phyloP scores from a whole-genome alignment of 2,797 vertebrate genomes.

The Coranthus polyacanthus region DNA sequence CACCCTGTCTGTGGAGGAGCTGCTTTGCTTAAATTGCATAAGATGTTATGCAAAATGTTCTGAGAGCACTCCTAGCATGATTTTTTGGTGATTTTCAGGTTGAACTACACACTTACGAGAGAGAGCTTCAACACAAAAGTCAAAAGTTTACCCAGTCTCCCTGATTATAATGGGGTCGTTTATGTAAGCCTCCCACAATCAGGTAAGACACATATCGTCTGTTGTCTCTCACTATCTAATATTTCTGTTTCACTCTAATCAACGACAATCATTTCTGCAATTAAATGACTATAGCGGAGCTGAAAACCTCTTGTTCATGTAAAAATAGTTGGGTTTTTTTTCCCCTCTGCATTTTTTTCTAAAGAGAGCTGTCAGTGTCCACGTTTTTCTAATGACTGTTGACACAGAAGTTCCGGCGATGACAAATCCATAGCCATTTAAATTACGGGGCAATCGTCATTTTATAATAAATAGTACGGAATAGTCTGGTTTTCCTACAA shows the following conservation, averaged over 20 bases:
- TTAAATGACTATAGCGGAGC: conserved; percentile 21
- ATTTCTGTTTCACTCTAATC: conserved; percentile 51
- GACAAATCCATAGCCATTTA: conserved; percentile 54
- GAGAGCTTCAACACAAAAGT: conserved; percentile 44
- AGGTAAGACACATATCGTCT: conserved; percentile 55
- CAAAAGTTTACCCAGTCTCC: conserved; percentile 58
- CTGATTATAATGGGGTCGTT: conserved; percentile 62
- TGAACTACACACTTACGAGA: conserved; percentile 66
- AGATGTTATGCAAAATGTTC: conserved; percentile 51
- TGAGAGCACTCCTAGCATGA: conserved; percentile 60
- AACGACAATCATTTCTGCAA: conserved; percentile 43
- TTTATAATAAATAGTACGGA: conserved; percentile 59
- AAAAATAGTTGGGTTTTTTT: conserved; percentile 12
- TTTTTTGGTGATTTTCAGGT: conserved; percentile 71
- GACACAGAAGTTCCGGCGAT: conserved; percentile 30
- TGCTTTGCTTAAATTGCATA: conserved; percentile 60
- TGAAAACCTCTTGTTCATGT: conserved; percentile 17
- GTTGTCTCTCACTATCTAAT: conserved; percentile 36
- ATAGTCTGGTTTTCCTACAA: conserved; percentile 43
- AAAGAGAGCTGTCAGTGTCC: conserved; percentile 27
- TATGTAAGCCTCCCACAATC: conserved; percentile 61
- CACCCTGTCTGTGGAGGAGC: conserved; percentile 39
- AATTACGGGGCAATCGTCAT: conserved; percentile 59
- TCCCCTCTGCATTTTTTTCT: conserved; percentile 14
- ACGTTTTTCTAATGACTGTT: conserved; percentile 43